A percentile compares a stretch with the other conserved stretches of the same genome.
Evolutionary conservation across 1,140 invertebrate species (phyloP).

Genomic region (Drosophila pallidifrons): DNA sequence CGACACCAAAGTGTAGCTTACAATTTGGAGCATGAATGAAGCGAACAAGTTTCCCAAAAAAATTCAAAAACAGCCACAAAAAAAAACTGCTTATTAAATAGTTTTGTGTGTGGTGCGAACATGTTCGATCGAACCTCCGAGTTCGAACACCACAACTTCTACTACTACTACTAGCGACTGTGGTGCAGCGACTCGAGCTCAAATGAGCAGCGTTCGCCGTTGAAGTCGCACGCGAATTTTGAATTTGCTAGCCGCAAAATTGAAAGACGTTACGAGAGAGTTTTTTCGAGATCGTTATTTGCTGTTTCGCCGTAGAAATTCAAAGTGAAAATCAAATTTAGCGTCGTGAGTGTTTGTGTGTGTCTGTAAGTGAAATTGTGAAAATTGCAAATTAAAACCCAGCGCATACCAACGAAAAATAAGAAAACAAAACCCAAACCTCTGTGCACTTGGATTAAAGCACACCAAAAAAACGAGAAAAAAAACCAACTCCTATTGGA

Average conservation of each 20-base stretch:
- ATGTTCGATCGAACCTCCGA: constrained; percentile 57
- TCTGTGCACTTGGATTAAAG: constrained; percentile 78
- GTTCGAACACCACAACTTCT: constrained; percentile 23
- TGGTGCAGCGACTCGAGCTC: constrained; percentile 37
- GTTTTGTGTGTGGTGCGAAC: constrained; percentile 13
- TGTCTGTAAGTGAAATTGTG: constrained; percentile 66
- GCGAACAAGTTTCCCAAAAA: constrained; percentile 6
- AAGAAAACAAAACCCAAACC: constrained; percentile 2
- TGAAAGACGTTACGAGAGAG: constrained; percentile 58
- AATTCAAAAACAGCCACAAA: background rate
- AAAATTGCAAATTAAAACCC: constrained; percentile 71
- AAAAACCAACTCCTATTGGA: constrained; percentile 25
- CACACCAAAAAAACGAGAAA: constrained; percentile 47
- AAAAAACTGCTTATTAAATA: too few species aligned
- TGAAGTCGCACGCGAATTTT: constrained; percentile 77
- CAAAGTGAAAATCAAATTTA: constrained; percentile 77
- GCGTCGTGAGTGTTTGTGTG: constrained; percentile 32
- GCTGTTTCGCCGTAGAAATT: constrained; percentile 53
- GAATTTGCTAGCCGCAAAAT: constrained; percentile 44
- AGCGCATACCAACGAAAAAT: constrained; percentile 31
- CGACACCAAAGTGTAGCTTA: constrained; percentile 8
- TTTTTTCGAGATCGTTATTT: constrained; percentile 28
- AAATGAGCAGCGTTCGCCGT: constrained; percentile 67
- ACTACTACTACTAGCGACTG: constrained; percentile 1
- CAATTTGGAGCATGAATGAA: constrained; percentile 73